Evolutionary conservation across 2,113 vertebrate species (phyloP), one percentile per base, ranked within the genome.

Genomic region (Panthera leo): DNA sequence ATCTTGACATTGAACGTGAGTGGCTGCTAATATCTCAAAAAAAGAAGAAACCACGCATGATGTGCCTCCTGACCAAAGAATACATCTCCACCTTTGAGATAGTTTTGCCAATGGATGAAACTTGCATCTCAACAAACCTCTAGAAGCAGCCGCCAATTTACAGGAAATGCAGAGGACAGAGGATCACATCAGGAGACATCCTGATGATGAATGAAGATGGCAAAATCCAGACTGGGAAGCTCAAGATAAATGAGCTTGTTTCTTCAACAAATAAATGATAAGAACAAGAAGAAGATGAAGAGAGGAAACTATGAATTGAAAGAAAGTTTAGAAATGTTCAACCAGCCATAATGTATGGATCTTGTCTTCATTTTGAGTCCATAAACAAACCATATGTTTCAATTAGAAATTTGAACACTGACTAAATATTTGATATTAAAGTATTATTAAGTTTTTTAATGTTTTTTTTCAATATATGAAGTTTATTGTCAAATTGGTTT

Each of bases 321-420:
- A 92, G 55, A 51, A 89, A 89, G 19, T 80, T n/a, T 36, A 78
- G 18, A 88, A 94, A 68, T 71, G 31, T 45, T 78, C 58, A 61
- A 5, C 2, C 42, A 82, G 25, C 58, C 36, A 61, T 58, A 94
- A 92, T 63, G 10, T 36, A 25, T 91, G n/a, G 3, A 71, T 58
- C 7, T 76, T 88, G 34, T 65, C 65, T 65, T 25, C 14, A 65
- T 63, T 82, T 58, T 39, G 27, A 73, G 83, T 96, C 27, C 23
- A 63, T 71, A 94, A 94, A 83, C 5, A 70, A 91, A 68, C 31
- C 67, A 89, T 55, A 48, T 78, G 4, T 68, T 93, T 97, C 48
- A 78, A 45, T 36, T 92, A 29, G 58, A 89, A 95, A 95, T 89
- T 51, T 79, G 42, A 95, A 76, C 11, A 80, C 42, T 71, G n/a